Base-by-base conservation (phyloP, 2,797 vertebrate species). In the Sebastes hubbsi region DNA sequence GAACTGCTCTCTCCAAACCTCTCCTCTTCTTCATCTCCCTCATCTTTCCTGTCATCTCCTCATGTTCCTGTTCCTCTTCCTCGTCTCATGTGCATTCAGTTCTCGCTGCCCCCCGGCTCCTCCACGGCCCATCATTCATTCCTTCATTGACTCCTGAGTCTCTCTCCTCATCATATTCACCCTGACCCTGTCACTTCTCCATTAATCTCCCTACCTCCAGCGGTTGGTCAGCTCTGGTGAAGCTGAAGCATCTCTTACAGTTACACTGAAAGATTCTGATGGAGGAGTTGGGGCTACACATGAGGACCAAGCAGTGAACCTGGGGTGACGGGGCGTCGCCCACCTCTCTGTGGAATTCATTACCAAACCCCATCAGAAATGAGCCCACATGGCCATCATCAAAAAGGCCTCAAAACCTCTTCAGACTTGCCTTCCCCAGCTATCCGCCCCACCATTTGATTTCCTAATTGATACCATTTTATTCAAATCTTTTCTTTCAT, bases 111-210 rank as follows among this genome's bases (percentile, higher is more conserved):
- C 30, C 62, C 16, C 14, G 54, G n/a, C 66, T 68, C 54, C 60
- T 34, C 27, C 63, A 22, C 77, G 46, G 75, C 75, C 80, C 62
- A 72, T 86, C 75, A 79, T 65, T 56, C 32, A 70, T 77, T 72
- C 71, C 78, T 67, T 20, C 62, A 67, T 42, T 58, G 64, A 81
- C 63, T 75, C 58, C 29, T 24, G 56, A 75, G 60, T 84, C 58
- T 49, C 60, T 58, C 78, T 68, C 30, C 34, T 76, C 38, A 56
- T 78, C 67, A 72, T 83, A 73, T 74, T 27, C 62, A 60, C 25
- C 54, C 69, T 18, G 27, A 60, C 25, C 58, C 69, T 20, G 27
- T 14, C 60, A 65, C 61, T 63, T 49, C 8, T 73, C 58, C 80
- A 82, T 82, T 80, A 65, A 75, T 84, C 68, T 77, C 54, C 65